Evolutionary conservation across 2,113 vertebrate genomes (phyloP), one percentile per base, ranked within the genome.

Genomic region (Archilochus colubris): DNA sequence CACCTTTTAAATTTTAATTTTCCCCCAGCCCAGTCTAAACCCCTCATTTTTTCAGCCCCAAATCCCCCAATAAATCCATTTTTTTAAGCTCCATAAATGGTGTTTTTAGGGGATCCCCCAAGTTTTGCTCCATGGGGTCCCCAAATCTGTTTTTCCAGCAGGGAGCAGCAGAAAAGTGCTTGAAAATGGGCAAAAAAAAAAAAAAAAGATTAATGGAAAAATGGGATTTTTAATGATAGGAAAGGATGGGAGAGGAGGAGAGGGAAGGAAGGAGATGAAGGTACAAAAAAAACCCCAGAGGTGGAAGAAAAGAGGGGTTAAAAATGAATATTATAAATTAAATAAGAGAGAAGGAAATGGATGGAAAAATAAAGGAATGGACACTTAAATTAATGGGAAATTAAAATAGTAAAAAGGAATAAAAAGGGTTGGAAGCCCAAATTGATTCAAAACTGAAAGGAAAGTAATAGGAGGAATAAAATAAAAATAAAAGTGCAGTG

Each of bases 171-270:
- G 46, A 48, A 48, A 50, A 50, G 24, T 50, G 50, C 9, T 21
- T 17, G 69, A 8, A 21, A 62, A 76, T 17, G 57, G 12, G 59
- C 2, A 27, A 63, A 81, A 36, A 36, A 36, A 36, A n/a, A n/a
- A 36, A 36, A 36, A 36, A 36, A 36, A 36, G 36, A 63, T 38
- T 3, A 50, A 58, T 3, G 1, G 0, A 14, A 8, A 62, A 53
- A 19, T 25, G 23, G 22, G 3, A 67, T 10, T 1, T 1, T 21
- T 7, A 51, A 36, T 28, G 4, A 21, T 13, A 5, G 2, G 25
- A 62, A 59, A 21, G 4, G 3, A 13, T 5, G 28, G 30, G 7
- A 14, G 36, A 46, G n/a, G 2, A 4, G 33, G 51, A 46, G 1
- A 11, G 24, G 10, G 51, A 28, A 20, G 30, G 36, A 55, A 14